Percentiles rank a stretch among this genome's conserved stretches.
These are phyloP conservation scores for Podargus strigoides DNA, from an alignment of 2,797 vertebrate genomes.

Conservation along the genomic window DNA sequence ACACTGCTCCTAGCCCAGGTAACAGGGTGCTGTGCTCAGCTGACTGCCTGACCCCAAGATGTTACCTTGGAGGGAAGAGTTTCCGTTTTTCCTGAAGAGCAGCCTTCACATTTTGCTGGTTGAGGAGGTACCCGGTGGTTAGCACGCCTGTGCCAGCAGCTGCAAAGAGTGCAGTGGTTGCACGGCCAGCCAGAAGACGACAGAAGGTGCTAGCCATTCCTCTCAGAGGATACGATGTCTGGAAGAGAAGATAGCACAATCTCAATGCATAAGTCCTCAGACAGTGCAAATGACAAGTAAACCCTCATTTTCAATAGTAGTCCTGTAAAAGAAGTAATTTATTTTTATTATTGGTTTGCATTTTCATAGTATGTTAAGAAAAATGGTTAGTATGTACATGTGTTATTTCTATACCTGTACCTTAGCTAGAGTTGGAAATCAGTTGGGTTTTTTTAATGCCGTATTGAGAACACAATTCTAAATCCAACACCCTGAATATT, in stretches of 20 bases:
- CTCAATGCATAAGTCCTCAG: not conserved
- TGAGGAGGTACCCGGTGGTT: constrained; percentile 80
- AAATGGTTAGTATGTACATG: not conserved
- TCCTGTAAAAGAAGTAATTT: not conserved
- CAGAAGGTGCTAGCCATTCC: constrained; percentile 85
- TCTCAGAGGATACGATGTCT: constrained; percentile 8
- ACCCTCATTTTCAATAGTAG: not conserved
- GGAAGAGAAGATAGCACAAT: not conserved
- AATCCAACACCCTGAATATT: not conserved
- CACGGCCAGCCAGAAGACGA: constrained; percentile 81
- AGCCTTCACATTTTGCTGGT: constrained; percentile 69
- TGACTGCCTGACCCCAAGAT: not conserved
- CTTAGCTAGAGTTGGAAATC: not conserved
- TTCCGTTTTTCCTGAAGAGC: constrained; percentile 72
- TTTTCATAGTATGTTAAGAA: not conserved
- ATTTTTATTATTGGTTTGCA: not conserved
- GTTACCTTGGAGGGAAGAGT: constrained; percentile 88
- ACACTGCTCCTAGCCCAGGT: not conserved
- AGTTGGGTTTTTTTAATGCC: not conserved
- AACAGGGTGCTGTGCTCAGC: not conserved
- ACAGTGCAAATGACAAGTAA: not conserved
- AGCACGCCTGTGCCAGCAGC: constrained; percentile 80
- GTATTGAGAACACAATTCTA: not conserved
- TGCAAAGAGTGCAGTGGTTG: constrained; percentile 78
- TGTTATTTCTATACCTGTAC: not conserved